Conservation (phyloP, 1,140 invertebrate species). For the Gyrodactylus salaris region DNA sequence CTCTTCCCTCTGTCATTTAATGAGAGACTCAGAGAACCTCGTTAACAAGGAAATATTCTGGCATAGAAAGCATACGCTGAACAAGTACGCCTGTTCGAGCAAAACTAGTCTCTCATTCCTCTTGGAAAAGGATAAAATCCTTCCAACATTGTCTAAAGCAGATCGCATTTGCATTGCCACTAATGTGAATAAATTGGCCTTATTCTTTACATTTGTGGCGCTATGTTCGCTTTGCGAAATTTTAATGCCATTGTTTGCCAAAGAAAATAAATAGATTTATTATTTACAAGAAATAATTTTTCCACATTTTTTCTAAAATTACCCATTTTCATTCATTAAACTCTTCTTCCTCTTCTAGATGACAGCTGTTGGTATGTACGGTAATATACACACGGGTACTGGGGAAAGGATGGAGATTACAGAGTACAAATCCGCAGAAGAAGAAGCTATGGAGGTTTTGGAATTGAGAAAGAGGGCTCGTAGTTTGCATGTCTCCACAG, state of each 20-base stretch:
- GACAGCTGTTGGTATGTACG: not conserved
- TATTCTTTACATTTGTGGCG: not conserved
- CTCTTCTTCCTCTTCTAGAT: not conserved
- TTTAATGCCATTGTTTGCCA: not conserved
- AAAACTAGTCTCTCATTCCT: not conserved
- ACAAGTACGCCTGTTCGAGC: too few species aligned
- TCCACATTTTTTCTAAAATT: not conserved
- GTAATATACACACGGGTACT: not conserved
- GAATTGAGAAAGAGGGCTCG: slow-evolving; percentile 14
- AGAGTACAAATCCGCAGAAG: not conserved
- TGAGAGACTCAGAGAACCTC: not conserved
- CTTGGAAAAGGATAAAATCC: not conserved
- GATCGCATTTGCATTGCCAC: not conserved
- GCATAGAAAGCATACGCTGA: not conserved
- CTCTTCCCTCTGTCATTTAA: not conserved
- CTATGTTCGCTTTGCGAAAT: not conserved
- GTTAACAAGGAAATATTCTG: not conserved
- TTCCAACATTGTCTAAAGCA: not conserved
- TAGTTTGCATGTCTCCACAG: slow-evolving; percentile 35
- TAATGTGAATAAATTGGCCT: not conserved
- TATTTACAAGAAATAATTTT: not conserved
- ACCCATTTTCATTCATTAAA: not conserved
- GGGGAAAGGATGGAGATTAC: not conserved
- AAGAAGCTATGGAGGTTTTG: not conserved
- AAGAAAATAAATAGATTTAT: not conserved